phyloP scores from a whole-genome alignment of 1,140 invertebrate species.

The Platorchestia sp. region DNA sequence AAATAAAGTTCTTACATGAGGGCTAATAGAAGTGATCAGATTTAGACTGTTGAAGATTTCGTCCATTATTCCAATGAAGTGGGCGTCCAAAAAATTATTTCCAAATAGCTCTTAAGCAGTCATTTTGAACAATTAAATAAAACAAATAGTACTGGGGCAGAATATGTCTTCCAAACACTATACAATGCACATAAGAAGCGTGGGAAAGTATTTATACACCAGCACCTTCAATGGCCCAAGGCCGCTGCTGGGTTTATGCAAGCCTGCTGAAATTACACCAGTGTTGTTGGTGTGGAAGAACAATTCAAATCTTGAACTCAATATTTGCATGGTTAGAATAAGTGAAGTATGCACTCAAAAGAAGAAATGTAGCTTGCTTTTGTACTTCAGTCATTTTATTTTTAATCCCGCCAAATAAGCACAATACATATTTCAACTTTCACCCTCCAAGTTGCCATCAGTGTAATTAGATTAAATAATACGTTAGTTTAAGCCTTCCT shows the following conservation, averaged over 20 bases:
- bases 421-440: too few species aligned
- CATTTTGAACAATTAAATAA: neutral
- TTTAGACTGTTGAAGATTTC: neutral
- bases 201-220: neutral
- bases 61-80: neutral
- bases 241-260: neutral
- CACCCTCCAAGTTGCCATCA: too few species aligned
- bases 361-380: too few species aligned
- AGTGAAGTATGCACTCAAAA: neutral
- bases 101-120: neutral
- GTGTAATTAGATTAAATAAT: too few species aligned
- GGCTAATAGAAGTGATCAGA: neutral
- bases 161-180: neutral
- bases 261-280: neutral
- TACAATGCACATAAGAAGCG: neutral
- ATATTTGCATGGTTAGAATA: neutral
- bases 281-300: neutral
- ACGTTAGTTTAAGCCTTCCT: too few species aligned
- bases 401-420: neutral
- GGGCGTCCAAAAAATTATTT: neutral
- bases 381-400: too few species aligned
- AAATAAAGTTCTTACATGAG: neutral
- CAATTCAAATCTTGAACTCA: neutral
- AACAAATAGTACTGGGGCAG: neutral
- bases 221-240: neutral